These are phyloP conservation scores for Zaprionus davidi DNA, from an alignment of 1,140 invertebrate species.

Conservation along the genomic window DNA sequence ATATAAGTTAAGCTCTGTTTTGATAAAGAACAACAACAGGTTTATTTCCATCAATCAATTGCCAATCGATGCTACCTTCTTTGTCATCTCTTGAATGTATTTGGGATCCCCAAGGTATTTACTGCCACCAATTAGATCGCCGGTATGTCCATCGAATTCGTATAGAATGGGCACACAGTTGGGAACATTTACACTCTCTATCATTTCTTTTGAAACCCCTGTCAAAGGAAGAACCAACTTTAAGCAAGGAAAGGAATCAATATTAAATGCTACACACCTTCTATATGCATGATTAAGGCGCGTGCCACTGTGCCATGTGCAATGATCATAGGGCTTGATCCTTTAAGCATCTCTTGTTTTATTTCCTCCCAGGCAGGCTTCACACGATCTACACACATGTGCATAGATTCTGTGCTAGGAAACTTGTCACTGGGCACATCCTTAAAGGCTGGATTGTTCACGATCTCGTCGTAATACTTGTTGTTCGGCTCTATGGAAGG, in stretches of 20 bases:
- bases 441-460: constrained; percentile 85
- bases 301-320: constrained; percentile 90
- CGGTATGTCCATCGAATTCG: constrained; percentile 86
- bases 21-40: not conserved
- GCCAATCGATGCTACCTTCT: constrained; percentile 79
- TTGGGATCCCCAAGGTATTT: constrained; percentile 88
- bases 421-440: constrained; percentile 84
- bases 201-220: constrained; percentile 87
- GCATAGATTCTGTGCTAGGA: constrained; percentile 88
- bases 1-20: not conserved
- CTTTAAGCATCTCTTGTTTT: constrained; percentile 87
- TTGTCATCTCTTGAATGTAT: constrained; percentile 88
- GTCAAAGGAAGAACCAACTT: not conserved
- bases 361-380: constrained; percentile 89
- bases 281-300: constrained; percentile 89
- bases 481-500: constrained; percentile 86
- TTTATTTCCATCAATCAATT: constrained; percentile 43
- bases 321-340: constrained; percentile 87
- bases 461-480: constrained; percentile 86
- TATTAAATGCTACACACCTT: constrained; percentile 77
- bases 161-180: constrained; percentile 90
- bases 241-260: not conserved
- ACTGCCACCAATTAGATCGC: constrained; percentile 86
- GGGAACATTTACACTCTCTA: constrained; percentile 89
- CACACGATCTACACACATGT: constrained; percentile 87